These are phyloP conservation scores for Euborellia annulipes DNA, from an alignment of 1,140 invertebrate species.

Conservation along the genomic window DNA sequence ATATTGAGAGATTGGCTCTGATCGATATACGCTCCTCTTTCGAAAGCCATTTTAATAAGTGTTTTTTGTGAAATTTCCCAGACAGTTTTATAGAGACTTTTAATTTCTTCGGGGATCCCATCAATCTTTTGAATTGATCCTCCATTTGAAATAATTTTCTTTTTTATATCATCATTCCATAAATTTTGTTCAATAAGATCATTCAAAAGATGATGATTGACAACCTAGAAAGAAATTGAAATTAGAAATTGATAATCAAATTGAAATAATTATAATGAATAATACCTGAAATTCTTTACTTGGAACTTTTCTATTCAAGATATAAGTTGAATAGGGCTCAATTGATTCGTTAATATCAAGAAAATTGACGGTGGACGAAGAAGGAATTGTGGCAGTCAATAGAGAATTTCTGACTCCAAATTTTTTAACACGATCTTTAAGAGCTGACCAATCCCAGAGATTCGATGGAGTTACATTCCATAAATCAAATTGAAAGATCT, in stretches of 20 bases:
- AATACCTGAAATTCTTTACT: constrained; percentile 53
- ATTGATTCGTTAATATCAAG: constrained; percentile 59
- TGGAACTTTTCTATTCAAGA: constrained; percentile 48
- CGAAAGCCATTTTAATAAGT: constrained; percentile 56
- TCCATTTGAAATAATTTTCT: constrained; percentile 39
- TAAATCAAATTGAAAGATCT: constrained; percentile 52
- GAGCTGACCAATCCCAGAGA: constrained; percentile 40
- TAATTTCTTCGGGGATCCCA: constrained; percentile 43
- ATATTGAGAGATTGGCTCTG: constrained; percentile 57
- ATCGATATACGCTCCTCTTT: constrained; percentile 56
- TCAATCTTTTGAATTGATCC: constrained; percentile 48
- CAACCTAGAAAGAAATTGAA: constrained; percentile 25
- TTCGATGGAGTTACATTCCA: constrained; percentile 42
- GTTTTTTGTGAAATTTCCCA: constrained; percentile 57
- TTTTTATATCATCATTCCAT: constrained; percentile 51
- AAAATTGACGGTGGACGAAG: constrained; percentile 59
- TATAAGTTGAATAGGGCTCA: constrained; percentile 56
- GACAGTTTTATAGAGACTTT: constrained; percentile 53
- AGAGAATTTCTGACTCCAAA: constrained; percentile 50
- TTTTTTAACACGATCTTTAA: constrained; percentile 41
- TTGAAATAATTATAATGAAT: too few relatives aligned
- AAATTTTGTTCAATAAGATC: constrained; percentile 45
- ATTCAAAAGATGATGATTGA: constrained; percentile 50
- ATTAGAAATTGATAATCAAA: neutral
- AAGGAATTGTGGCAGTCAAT: constrained; percentile 58